Evolutionary conservation across 2,113 vertebrate genomes (phyloP).

Genomic region (Calyptommatus sinebrachiatus): DNA sequence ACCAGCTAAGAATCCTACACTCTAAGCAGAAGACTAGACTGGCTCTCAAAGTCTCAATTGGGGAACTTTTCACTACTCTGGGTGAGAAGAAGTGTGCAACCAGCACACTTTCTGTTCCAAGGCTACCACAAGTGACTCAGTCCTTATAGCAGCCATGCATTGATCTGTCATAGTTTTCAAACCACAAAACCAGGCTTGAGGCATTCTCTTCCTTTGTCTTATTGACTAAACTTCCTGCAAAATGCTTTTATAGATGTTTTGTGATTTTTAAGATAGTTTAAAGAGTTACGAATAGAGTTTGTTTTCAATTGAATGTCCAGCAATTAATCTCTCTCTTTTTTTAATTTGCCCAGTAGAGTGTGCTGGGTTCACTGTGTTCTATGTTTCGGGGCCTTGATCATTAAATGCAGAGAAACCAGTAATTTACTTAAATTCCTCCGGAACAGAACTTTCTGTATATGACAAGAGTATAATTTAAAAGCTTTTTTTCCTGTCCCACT

Average conservation of each 20-base stretch:
- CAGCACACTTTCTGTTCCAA: no score
- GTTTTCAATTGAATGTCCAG: neutral
- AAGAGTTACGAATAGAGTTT: neutral
- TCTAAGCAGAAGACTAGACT: no score
- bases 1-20: no score
- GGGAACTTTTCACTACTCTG: no score
- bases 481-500: neutral
- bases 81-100: no score
- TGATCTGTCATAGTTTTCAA: neutral
- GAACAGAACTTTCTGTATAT: constrained; percentile 15
- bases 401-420: constrained; percentile 2
- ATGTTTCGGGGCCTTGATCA: neutral
- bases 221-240: neutral
- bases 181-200: neutral
- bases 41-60: no score
- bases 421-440: neutral
- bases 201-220: neutral
- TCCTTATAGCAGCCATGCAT: no score
- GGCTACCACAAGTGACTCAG: no score
- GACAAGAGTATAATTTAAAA: neutral
- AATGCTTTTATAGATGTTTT: neutral
- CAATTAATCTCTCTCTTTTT: neutral
- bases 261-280: neutral
- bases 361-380: neutral
- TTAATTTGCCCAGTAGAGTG: neutral